Evolutionary conservation across 2,888 invertebrate genomes (phyloP).

Genomic region (Orthosia gothica): DNA sequence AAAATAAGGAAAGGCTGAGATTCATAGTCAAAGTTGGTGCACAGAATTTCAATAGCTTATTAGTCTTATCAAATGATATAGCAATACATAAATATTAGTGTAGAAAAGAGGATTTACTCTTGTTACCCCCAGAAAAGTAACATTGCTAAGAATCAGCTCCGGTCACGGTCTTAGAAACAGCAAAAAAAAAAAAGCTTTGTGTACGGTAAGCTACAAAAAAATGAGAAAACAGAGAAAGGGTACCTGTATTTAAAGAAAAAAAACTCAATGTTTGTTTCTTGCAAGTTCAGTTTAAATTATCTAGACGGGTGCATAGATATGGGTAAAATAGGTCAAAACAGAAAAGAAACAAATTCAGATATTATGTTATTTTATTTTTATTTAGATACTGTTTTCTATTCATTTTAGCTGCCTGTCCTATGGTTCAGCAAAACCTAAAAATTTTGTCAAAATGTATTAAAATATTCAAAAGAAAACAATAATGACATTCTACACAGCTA

Average conservation of each 20-base stretch:
- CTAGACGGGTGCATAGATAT: background rate
- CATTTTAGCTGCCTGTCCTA: constrained; percentile 42
- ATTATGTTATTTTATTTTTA: constrained; percentile 39
- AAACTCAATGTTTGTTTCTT: background rate
- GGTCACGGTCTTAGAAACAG: background rate
- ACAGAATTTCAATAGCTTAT: constrained; percentile 8
- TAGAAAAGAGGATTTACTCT: background rate
- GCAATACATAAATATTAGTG: background rate
- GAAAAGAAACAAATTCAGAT: constrained; percentile 63
- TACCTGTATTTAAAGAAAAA: background rate
- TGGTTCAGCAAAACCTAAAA: constrained; percentile 56
- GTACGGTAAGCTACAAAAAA: background rate
- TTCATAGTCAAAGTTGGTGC: background rate
- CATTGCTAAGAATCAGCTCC: background rate
- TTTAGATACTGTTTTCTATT: constrained; percentile 23
- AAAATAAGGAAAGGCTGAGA: constrained; percentile 8
- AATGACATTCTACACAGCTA: background rate
- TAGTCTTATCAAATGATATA: background rate
- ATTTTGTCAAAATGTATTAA: constrained; percentile 31
- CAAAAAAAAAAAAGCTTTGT: too few species aligned
- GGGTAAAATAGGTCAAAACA: constrained; percentile 45
- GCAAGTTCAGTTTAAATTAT: background rate
- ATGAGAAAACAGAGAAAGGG: background rate
- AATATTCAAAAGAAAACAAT: constrained; percentile 7
- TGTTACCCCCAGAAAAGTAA: background rate